Percentiles rank a stretch among this genome's conserved stretches.
Conservation (phyloP, 1,140 invertebrate species). For the Capitella teleta region DNA sequence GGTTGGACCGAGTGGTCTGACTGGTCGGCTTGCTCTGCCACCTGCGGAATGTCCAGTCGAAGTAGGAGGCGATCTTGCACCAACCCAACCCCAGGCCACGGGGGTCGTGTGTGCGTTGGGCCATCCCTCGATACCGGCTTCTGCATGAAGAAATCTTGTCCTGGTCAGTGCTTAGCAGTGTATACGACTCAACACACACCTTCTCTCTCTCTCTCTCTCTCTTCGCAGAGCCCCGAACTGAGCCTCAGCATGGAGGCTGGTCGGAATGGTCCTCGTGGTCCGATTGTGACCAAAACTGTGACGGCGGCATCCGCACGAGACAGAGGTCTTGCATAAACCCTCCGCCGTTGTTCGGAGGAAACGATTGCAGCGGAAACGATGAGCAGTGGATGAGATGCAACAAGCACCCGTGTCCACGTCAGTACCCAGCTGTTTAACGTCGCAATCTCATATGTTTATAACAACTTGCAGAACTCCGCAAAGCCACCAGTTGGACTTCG, state of each 20-base stretch:
- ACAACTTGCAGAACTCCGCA: background rate
- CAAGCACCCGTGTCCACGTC: no score
- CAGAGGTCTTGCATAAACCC: constrained; percentile 32
- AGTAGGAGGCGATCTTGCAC: constrained; percentile 24
- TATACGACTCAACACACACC: background rate
- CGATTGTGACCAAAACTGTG: constrained; percentile 32
- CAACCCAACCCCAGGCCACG: constrained; percentile 30
- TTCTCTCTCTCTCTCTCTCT: background rate
- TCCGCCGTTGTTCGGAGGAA: constrained; percentile 32
- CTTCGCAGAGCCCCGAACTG: no score
- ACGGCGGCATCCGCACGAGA: constrained; percentile 18
- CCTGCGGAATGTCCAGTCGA: constrained; percentile 24
- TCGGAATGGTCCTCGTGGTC: constrained; percentile 36
- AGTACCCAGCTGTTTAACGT: no score
- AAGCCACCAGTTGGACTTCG: constrained; percentile 57
- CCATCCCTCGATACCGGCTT: background rate
- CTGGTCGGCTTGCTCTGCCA: constrained; percentile 31
- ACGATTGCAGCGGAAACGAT: constrained; percentile 28
- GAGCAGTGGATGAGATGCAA: background rate
- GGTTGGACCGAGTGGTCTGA: constrained; percentile 32
- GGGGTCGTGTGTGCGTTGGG: constrained; percentile 31
- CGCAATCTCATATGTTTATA: no score
- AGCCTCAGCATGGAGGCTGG: constrained; percentile 34
- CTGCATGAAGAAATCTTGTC: no score
- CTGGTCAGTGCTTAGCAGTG: no score